Percentiles rank a stretch among this genome's conserved stretches.
Evolutionary conservation across 2,797 vertebrate species (phyloP).

Genomic region (Nyctibius grandis): DNA sequence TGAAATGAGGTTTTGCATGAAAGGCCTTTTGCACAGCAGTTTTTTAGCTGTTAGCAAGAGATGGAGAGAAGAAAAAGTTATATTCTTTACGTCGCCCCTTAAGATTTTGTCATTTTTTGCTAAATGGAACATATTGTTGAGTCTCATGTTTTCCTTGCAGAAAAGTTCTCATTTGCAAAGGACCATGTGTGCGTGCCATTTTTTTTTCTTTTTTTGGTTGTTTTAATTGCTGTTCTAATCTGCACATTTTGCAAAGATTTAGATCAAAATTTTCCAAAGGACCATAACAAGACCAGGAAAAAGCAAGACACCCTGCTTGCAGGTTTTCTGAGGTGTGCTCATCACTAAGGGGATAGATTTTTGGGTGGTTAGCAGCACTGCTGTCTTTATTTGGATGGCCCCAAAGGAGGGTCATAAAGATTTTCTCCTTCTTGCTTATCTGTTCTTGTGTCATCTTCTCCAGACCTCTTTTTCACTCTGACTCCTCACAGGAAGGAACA

Average conservation of each 20-base stretch:
- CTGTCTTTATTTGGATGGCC: neutral
- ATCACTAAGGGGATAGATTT: neutral
- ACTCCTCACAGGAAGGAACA: neutral
- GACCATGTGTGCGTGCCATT: neutral
- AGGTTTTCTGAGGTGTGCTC: neutral
- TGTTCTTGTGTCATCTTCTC: neutral
- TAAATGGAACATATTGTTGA: slow-evolving; percentile 30
- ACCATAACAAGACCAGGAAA: neutral
- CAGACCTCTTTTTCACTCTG: neutral
- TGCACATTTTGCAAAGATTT: neutral
- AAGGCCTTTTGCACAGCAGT: neutral
- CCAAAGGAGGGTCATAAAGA: neutral
- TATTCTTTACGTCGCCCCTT: neutral
- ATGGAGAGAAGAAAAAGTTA: neutral
- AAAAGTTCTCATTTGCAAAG: slow-evolving; percentile 34
- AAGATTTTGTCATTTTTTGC: slow-evolving; percentile 2
- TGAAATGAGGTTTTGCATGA: neutral
- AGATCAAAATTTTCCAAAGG: neutral
- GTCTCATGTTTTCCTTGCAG: slow-evolving; percentile 11
- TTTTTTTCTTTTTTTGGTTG: neutral
- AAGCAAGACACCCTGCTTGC: neutral
- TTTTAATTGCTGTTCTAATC: neutral
- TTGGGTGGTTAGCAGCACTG: neutral
- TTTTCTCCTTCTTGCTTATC: neutral
- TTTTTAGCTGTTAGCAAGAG: neutral